Conservation (phyloP, 2,797 vertebrate species). For the Etheostoma nigrum region DNA sequence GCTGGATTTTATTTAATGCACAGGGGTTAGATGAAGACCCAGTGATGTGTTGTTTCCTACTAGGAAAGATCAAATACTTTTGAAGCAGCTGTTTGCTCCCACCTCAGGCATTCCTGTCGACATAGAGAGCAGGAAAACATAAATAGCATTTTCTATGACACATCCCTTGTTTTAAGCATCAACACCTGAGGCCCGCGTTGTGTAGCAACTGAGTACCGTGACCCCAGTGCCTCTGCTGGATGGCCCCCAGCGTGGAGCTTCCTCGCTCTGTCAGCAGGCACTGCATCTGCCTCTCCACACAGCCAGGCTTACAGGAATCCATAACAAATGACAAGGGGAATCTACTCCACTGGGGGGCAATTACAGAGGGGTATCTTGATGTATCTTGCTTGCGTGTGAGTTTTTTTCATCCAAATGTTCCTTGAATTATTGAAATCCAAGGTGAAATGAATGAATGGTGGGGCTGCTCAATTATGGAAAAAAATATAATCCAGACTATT, state of each 20-base stretch:
- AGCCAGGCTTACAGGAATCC: slow-evolving; percentile 54
- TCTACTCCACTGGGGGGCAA: slow-evolving; percentile 40
- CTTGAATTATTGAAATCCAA: slow-evolving; percentile 14
- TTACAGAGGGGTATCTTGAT: slow-evolving; percentile 25
- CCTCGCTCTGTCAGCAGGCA: slow-evolving; percentile 44
- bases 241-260: slow-evolving; percentile 61
- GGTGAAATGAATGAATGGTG: slow-evolving; percentile 11
- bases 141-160: slow-evolving; percentile 52
- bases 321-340: slow-evolving; percentile 69
- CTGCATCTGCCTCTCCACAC: slow-evolving; percentile 57
- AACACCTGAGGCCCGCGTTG: slow-evolving; percentile 68
- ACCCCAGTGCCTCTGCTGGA: slow-evolving; percentile 60
- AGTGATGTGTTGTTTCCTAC: neutral
- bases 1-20: neutral
- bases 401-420: slow-evolving; percentile 19
- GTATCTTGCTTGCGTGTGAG: slow-evolving; percentile 6
- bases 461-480: too few relatives aligned
- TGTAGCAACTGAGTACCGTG: slow-evolving; percentile 60
- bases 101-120: slow-evolving; percentile 5
- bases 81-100: slow-evolving; percentile 34
- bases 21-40: neutral
- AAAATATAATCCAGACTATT: too few relatives aligned
- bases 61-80: neutral
- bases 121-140: slow-evolving; percentile 21
- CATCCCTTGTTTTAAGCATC: slow-evolving; percentile 44